phyloP scores from a whole-genome alignment of 2,888 invertebrate genomes.

The Melanostoma mellinum region DNA sequence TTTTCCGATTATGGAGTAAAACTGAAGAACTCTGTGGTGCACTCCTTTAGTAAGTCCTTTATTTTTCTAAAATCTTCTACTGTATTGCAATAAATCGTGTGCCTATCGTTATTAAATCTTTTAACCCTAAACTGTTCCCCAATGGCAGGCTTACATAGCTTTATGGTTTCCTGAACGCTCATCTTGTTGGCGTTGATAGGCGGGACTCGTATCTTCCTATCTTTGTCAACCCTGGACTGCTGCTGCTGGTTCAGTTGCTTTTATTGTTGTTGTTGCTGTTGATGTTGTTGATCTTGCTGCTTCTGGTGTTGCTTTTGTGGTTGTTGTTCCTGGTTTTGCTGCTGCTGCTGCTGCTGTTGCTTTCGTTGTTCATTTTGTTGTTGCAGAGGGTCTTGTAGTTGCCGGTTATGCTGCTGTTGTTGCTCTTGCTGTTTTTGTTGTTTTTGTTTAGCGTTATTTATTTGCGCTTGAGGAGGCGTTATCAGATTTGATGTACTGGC shows the following conservation, averaged over 20 bases:
- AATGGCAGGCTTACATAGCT: slow-evolving; percentile 9
- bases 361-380: too few species aligned
- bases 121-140: not conserved
- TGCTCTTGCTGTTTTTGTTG: too few species aligned
- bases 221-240: too few species aligned
- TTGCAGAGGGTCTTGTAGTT: too few species aligned
- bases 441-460: too few species aligned
- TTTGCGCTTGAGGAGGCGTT: too few species aligned
- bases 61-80: not conserved
- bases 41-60: not conserved
- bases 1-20: slow-evolving; percentile 6
- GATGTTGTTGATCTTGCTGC: not conserved
- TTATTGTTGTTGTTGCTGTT: not conserved
- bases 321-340: not conserved
- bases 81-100: slow-evolving; percentile 3
- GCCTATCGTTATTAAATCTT: not conserved
- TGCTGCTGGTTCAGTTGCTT: not conserved
- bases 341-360: not conserved
- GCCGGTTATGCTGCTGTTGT: too few species aligned
- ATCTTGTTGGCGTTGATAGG: slow-evolving; percentile 1
- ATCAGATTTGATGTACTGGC: too few species aligned
- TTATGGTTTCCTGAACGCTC: not conserved
- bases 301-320: not conserved
- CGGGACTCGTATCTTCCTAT: not conserved
- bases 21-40: slow-evolving; percentile 15